These are phyloP conservation scores for Colaptes auratus DNA, from an alignment of 2,113 vertebrate genomes.

Conservation along the genomic window DNA sequence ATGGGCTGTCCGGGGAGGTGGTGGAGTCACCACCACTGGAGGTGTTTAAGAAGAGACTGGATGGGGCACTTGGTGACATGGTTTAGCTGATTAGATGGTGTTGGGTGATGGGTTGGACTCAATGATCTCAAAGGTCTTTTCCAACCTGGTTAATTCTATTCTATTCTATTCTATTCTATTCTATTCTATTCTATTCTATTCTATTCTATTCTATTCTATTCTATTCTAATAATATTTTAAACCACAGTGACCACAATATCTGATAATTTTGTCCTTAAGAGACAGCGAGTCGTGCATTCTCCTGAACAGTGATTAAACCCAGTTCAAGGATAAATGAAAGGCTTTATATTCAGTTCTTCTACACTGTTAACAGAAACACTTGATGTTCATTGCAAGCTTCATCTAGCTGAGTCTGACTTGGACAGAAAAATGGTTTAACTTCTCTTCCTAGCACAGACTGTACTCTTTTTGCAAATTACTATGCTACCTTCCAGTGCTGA, in stretches of 20 bases:
- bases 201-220: too few species aligned
- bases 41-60: too few species aligned
- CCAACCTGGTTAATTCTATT: too few species aligned
- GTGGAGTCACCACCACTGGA: too few species aligned
- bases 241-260: neutral
- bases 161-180: too few species aligned
- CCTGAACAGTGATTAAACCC: conserved; percentile 54
- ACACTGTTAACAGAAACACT: conserved; percentile 59
- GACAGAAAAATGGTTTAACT: conserved; percentile 55
- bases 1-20: too few species aligned
- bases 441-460: conserved; percentile 27
- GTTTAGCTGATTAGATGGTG: too few species aligned
- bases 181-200: too few species aligned
- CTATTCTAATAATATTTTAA: conserved; percentile 13
- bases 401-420: conserved; percentile 42
- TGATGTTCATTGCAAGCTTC: conserved; percentile 61
- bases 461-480: conserved; percentile 50
- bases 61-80: too few species aligned
- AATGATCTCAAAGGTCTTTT: too few species aligned
- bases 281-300: conserved; percentile 16
- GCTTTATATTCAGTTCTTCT: conserved; percentile 66
- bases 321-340: conserved; percentile 67
- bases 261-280: conserved; percentile 42
- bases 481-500: conserved; percentile 15
- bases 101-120: too few species aligned